A percentile compares a stretch with the other conserved stretches of the same genome.
Conservation (phyloP, 2,113 vertebrate species). For the Patagioenas fasciata region DNA sequence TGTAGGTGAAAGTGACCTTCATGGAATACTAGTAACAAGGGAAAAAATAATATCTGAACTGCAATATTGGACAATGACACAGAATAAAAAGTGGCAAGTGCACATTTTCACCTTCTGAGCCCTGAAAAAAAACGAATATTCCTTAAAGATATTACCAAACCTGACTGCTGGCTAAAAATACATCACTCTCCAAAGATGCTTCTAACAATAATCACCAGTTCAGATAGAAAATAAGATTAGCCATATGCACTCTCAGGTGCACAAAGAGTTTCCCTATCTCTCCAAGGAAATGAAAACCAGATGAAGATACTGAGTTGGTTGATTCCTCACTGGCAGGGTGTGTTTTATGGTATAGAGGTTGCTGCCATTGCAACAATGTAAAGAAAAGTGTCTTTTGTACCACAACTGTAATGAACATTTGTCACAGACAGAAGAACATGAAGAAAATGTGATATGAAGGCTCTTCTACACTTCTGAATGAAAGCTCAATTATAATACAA, state of each 20-base stretch:
- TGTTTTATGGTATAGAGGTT: neutral
- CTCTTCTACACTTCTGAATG: neutral
- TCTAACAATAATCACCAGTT: neutral
- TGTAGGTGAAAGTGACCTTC: neutral
- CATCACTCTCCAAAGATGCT: neutral
- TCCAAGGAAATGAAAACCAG: neutral
- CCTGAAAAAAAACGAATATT: neutral
- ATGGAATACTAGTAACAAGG: neutral
- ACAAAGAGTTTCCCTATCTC: neutral
- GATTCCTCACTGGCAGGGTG: neutral
- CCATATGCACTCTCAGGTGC: neutral
- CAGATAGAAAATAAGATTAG: neutral
- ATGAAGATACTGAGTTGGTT: neutral
- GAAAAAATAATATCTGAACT: neutral
- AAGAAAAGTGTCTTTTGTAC: neutral
- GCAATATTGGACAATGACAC: neutral
- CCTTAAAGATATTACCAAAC: neutral
- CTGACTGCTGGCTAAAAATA: neutral
- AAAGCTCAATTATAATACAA: neutral
- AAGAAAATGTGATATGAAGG: neutral
- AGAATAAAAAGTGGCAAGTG: neutral
- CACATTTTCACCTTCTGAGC: neutral
- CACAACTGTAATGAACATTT: neutral
- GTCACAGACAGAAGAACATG: neutral
- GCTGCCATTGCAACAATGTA: neutral